phyloP scores from a whole-genome alignment of 2,888 invertebrate genomes.

The Cephus rjabovi region DNA sequence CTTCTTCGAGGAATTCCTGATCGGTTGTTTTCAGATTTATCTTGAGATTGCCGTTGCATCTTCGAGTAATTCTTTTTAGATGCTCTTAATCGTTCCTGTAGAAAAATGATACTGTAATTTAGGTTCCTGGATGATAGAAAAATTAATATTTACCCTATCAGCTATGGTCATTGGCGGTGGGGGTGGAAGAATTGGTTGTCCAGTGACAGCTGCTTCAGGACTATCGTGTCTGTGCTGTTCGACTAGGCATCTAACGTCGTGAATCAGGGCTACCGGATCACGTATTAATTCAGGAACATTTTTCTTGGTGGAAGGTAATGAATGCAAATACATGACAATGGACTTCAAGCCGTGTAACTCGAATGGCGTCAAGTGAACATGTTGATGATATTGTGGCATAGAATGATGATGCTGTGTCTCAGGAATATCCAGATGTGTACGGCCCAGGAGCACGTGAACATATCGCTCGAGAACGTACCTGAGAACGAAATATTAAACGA shows the following conservation, averaged over 20 bases:
- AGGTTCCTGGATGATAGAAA: background rate
- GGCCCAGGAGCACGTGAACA: conserved; percentile 86
- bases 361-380: conserved; percentile 82
- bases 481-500: conserved; percentile 11
- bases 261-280: conserved; percentile 89
- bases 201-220: conserved; percentile 85
- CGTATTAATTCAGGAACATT: conserved; percentile 91
- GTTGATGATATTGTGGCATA: conserved; percentile 69
- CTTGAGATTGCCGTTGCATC: conserved; percentile 43
- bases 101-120: background rate
- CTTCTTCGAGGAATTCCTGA: conserved; percentile 54
- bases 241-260: conserved; percentile 89
- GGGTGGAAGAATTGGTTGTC: conserved; percentile 77
- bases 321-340: conserved; percentile 91
- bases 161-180: conserved; percentile 61
- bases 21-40: conserved; percentile 36
- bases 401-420: conserved; percentile 54
- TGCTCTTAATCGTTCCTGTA: conserved; percentile 53
- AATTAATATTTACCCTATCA: conserved; percentile 48
- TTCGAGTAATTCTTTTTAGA: conserved; percentile 53
- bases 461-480: conserved; percentile 92
- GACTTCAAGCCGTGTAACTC: conserved; percentile 86
- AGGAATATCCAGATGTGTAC: conserved; percentile 77
- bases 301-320: conserved; percentile 89
- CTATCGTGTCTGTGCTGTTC: conserved; percentile 90